These are phyloP conservation scores for Heliconius hewitsoni DNA, from an alignment of 1,140 invertebrate species.

Conservation along the genomic window DNA sequence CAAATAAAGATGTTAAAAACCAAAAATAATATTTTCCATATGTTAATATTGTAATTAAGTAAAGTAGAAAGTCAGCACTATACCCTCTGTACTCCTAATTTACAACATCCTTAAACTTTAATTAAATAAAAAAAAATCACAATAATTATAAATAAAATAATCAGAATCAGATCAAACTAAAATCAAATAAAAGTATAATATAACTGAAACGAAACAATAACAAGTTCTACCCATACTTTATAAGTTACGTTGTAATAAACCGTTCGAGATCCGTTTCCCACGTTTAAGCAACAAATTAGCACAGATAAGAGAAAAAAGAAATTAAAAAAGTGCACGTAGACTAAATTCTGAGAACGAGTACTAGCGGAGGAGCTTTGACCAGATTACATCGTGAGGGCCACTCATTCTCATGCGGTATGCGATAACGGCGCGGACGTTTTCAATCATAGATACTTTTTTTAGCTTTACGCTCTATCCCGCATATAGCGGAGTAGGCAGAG, in stretches of 20 bases:
- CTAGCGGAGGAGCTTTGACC: conserved; percentile 47
- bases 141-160: no score
- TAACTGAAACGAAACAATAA: neutral
- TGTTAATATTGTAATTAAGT: no score
- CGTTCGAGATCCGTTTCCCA: conserved; percentile 1
- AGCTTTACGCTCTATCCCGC: no score
- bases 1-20: no score
- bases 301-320: conserved; percentile 20
- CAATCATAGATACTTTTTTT: conserved; percentile 40
- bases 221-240: neutral
- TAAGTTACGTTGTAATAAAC: neutral
- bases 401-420: conserved; percentile 55
- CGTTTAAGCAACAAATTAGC: conserved; percentile 15
- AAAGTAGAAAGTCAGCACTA: no score
- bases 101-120: no score
- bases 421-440: conserved; percentile 51
- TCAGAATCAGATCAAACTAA: neutral
- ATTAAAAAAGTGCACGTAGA: conserved; percentile 39
- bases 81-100: no score
- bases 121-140: no score
- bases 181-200: neutral
- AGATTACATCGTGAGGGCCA: conserved; percentile 64
- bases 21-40: no score
- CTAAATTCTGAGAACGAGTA: conserved; percentile 48
- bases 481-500: no score